Evolutionary conservation across 2,113 vertebrate genomes (phyloP), one percentile per base, ranked within the genome.

Genomic region (Astatoreochromis straeleni): DNA sequence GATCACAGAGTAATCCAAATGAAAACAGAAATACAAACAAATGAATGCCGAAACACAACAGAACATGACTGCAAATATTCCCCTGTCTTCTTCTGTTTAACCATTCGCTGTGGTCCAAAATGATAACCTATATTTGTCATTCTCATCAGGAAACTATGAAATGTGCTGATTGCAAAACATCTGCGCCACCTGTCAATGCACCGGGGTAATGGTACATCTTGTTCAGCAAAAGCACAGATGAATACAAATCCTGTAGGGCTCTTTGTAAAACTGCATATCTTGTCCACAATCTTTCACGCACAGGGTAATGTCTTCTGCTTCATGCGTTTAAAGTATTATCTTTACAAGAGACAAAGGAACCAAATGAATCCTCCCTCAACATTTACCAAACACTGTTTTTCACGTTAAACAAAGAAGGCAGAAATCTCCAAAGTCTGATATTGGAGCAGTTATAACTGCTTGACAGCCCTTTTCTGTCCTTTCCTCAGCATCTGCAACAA

Each of bases 161-260:
- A 89, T 7, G 55, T 90, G 88, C 82, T 85, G 31, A 90, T 89
- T 91, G 45, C 51, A 40, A 93, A 88, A 65, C 85, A 87, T 87
- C 84, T 26, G 10, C 49, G 63, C 45, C 75, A 79, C 88, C 89
- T 65, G 26, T 87, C 80, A 85, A 81, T 83, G 58, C 91, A 83
- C 68, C 13, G 24, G 85, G 85, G 92, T 85, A 89, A 93, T 89
- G 29, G 29, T 33, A 73, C 78, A 53, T 91, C 82, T 86, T 65
- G 17, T 75, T 90, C 80, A 87, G 90, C 80, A 89, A 85, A 89
- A 86, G 85, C 88, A 75, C 40, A 81, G 51, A 90, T 87, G 90
- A 92, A 93, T 87, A 89, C 87, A 86, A 93, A 94, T 89, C 83
- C 83, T 88, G 85, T 89, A 82, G 88, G 82, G 79, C 86, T 82